phyloP scores from a whole-genome alignment of 92 coral and sea anemone species.

The Actinernus sp. region DNA sequence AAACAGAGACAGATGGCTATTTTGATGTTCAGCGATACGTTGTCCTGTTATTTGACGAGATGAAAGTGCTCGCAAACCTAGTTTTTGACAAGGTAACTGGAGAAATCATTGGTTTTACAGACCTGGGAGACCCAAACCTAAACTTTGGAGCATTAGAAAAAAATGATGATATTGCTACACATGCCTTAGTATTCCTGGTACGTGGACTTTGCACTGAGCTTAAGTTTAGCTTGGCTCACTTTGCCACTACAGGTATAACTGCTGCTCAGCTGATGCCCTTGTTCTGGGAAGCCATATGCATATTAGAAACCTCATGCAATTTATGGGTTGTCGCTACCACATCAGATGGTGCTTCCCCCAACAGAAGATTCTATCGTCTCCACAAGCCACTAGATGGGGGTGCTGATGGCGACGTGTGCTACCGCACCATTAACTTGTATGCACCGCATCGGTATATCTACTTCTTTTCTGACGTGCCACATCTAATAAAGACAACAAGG shows the following conservation, averaged over 20 bases:
- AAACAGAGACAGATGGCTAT: slow-evolving; percentile 39
- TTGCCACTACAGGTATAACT: slow-evolving; percentile 72
- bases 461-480: slow-evolving; percentile 73
- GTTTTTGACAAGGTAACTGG: slow-evolving; percentile 49
- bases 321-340: slow-evolving; percentile 65
- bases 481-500: too few species aligned
- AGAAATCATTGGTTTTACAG: slow-evolving; percentile 55
- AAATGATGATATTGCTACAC: slow-evolving; percentile 53
- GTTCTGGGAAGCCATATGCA: slow-evolving; percentile 72
- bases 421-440: slow-evolving; percentile 55
- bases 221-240: slow-evolving; percentile 64
- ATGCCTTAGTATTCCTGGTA: slow-evolving; percentile 61
- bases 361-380: slow-evolving; percentile 62
- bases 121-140: slow-evolving; percentile 72
- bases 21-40: slow-evolving; percentile 60
- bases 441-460: slow-evolving; percentile 58
- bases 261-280: slow-evolving; percentile 55
- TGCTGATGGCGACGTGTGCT: slow-evolving; percentile 52
- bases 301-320: slow-evolving; percentile 47
- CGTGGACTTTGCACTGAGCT: slow-evolving; percentile 64
- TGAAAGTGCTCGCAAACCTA: slow-evolving; percentile 57
- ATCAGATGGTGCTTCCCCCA: slow-evolving; percentile 68
- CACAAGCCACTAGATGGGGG: slow-evolving; percentile 50
- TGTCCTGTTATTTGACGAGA: slow-evolving; percentile 49
- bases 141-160: slow-evolving; percentile 54